These are phyloP conservation scores for Propithecus deckenii DNA, from an alignment of 2,797 vertebrate species.

Conservation along the genomic window DNA sequence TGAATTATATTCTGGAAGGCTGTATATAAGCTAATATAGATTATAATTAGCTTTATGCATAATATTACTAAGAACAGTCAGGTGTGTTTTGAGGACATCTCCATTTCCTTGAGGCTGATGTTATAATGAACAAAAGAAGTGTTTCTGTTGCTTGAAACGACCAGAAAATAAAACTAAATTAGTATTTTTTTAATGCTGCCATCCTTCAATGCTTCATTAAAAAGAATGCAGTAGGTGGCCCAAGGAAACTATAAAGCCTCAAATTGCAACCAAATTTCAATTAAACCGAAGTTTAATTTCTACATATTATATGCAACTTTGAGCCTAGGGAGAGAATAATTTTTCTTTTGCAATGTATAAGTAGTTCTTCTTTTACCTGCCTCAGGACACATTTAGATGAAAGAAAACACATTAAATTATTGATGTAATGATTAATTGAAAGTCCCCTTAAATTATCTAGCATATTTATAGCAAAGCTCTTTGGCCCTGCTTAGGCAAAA, in stretches of 20 bases:
- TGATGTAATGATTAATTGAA: slow-evolving; percentile 70
- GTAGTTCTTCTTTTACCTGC: slow-evolving; percentile 52
- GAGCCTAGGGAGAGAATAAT: slow-evolving; percentile 42
- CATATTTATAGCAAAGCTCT: slow-evolving; percentile 41
- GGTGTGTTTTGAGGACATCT: neutral
- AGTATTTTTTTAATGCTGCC: slow-evolving; percentile 1
- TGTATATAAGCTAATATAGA: neutral
- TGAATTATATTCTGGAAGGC: slow-evolving; percentile 22
- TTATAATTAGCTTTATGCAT: neutral
- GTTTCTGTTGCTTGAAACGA: slow-evolving; percentile 2
- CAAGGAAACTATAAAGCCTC: slow-evolving; percentile 63
- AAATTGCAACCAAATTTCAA: slow-evolving; percentile 69
- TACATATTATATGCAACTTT: slow-evolving; percentile 56
- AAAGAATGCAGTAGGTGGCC: slow-evolving; percentile 49
- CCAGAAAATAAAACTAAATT: slow-evolving; percentile 9
- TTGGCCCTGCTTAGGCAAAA: slow-evolving; percentile 8
- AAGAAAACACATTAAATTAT: slow-evolving; percentile 71
- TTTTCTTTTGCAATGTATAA: slow-evolving; percentile 46
- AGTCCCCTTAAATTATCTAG: slow-evolving; percentile 58
- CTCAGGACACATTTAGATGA: slow-evolving; percentile 65
- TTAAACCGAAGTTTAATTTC: slow-evolving; percentile 70
- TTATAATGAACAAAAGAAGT: slow-evolving; percentile 13
- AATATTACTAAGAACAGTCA: neutral
- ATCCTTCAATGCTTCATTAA: slow-evolving; percentile 56
- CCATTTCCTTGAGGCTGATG: neutral